These are phyloP conservation scores for Centruroides sculpturatus DNA, from an alignment of 1,140 invertebrate species.

Conservation along the genomic window DNA sequence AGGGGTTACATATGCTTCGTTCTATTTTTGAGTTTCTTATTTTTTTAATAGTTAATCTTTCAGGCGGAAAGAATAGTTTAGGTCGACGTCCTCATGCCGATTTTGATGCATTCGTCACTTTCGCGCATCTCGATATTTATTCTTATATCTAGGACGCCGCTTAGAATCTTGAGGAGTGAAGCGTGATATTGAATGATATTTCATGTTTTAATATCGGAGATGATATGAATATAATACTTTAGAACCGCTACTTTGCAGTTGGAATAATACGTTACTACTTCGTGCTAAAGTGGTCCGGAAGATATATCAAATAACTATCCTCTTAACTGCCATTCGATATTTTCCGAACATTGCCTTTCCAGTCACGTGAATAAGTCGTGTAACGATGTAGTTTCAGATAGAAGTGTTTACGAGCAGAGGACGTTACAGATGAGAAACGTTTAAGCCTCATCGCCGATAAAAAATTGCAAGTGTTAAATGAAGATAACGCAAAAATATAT, in stretches of 20 bases:
- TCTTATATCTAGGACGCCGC: not conserved
- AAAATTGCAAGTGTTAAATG: no score
- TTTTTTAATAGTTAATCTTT: slow-evolving; percentile 1
- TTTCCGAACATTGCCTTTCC: no score
- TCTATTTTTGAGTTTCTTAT: not conserved
- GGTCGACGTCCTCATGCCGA: not conserved
- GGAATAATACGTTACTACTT: no score
- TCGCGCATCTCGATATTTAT: not conserved
- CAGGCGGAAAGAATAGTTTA: not conserved
- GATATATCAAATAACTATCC: no score
- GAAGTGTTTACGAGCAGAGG: no score
- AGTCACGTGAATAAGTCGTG: no score
- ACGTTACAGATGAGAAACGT: no score
- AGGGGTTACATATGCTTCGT: not conserved
- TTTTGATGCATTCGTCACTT: not conserved
- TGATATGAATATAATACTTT: not conserved
- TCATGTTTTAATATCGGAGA: not conserved
- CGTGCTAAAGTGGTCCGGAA: no score
- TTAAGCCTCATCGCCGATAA: no score
- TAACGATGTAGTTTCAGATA: no score
- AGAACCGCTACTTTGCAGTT: not conserved
- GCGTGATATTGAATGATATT: not conserved
- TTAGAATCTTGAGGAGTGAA: not conserved
- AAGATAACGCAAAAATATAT: no score
- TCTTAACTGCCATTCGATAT: no score